Base-by-base conservation (phyloP, 2,113 vertebrate species). In the Brachionichthys hirsutus region DNA sequence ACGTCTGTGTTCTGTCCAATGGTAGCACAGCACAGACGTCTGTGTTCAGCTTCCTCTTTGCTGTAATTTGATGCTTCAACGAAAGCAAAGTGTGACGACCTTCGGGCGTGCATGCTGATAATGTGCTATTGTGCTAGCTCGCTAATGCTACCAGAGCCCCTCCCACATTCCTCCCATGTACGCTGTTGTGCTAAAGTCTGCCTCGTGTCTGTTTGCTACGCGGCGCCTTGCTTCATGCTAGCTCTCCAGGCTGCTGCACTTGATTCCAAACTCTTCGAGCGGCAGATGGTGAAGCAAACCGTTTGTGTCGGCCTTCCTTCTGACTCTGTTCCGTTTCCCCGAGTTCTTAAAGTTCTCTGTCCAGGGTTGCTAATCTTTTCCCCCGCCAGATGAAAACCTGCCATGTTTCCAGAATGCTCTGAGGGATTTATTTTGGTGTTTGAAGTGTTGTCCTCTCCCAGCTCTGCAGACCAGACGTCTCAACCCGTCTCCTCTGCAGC, bases 61-160 rank as follows among this genome's bases (percentile, higher is more conserved):
- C 85, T 89, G 83, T 89, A 87, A 75, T 84, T 83, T 56, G 73
- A 40, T 40, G 82, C 84, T 85, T 86, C 14, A 69, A 69, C 41
- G 44, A 57, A 67, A 65, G 71, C 80, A 73, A 70, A 57, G 67
- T 71, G 67, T 71, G 57, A 63, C 63, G 74, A 65, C 44, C 30
- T 57, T 72, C 81, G 49, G 78, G 79, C 70, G 61, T 84, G 82
- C 82, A 85, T 88, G 84, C 77, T 70, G 67, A 79, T 70, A 70
- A 81, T 71, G 79, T 80, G 61, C 77, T 85, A 42, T 67, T 70
- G 61, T 84, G 40, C 58, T 75, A 59, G 69, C 59, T 67, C 67
- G 57, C 41, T 57, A 51, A 69, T 5, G 63, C 83, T 65, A 62
- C 42, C 67, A 53, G 49, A 71, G 38, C 60, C 63, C 73, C 43